Percentiles rank a stretch among this genome's conserved stretches.
These are phyloP conservation scores for Narcine bancroftii DNA, from an alignment of 2,113 vertebrate genomes.

Conservation along the genomic window DNA sequence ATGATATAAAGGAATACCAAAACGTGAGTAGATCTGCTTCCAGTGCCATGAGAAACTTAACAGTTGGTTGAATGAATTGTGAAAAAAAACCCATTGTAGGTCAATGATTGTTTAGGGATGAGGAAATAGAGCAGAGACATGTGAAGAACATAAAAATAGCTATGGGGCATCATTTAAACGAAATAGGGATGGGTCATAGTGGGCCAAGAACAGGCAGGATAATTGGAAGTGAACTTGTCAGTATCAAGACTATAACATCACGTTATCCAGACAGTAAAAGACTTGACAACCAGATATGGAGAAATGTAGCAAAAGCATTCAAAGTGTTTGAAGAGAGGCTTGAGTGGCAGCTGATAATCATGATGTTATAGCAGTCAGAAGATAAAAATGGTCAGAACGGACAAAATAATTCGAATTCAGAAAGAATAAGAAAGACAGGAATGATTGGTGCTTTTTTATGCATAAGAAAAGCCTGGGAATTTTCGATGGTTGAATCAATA, in stretches of 20 bases:
- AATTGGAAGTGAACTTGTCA: neutral
- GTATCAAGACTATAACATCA: neutral
- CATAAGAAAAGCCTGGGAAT: neutral
- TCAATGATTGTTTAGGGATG: conserved; percentile 23
- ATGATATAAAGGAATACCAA: neutral
- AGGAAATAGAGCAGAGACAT: neutral
- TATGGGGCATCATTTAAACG: neutral
- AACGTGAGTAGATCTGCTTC: neutral
- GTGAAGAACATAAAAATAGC: conserved; percentile 8
- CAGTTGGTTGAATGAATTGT: neutral
- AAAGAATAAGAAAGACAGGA: neutral
- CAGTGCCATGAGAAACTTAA: conserved; percentile 23
- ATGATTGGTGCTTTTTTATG: neutral
- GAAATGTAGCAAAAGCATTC: neutral
- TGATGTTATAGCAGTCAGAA: neutral
- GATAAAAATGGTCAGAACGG: neutral
- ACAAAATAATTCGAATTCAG: neutral
- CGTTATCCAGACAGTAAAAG: neutral
- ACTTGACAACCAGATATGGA: neutral
- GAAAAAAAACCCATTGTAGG: neutral
- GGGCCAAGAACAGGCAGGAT: neutral
- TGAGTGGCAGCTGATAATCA: neutral
- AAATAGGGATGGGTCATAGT: neutral
- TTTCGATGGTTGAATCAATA: neutral
- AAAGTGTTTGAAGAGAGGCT: neutral